Conservation (phyloP, 2,888 invertebrate genomes). For the Chydorus sphaericus region DNA sequence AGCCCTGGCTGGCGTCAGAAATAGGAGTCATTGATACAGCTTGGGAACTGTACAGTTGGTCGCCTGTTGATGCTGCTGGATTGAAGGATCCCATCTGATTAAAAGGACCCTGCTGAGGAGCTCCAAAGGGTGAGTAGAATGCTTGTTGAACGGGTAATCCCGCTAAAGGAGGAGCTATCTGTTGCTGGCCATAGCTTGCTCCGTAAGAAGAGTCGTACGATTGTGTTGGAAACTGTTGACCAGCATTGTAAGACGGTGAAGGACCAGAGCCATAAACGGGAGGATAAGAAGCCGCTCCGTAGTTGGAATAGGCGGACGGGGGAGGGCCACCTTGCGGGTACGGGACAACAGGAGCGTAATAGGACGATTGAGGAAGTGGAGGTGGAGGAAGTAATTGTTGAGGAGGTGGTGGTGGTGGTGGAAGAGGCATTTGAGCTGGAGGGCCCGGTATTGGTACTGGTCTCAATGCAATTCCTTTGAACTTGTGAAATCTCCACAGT, state of each 20-base stretch:
- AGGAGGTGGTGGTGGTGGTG: constrained; percentile 6
- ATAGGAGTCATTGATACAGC: not conserved
- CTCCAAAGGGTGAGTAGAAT: no score
- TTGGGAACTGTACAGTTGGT: not conserved
- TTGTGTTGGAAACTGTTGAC: no score
- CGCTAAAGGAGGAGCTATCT: no score
- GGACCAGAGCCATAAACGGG: not conserved
- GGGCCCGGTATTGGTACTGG: constrained; percentile 25
- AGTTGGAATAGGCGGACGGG: not conserved
- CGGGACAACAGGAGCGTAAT: not conserved
- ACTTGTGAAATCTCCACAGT: constrained; percentile 25
- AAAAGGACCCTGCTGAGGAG: no score
- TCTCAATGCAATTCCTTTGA: constrained; percentile 24
- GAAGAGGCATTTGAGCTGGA: constrained; percentile 1
- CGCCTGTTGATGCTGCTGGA: not conserved
- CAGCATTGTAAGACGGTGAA: not conserved
- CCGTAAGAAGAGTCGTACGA: no score
- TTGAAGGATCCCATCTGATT: no score
- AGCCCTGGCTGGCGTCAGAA: no score
- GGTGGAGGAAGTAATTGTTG: not conserved
- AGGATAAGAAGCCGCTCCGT: not conserved
- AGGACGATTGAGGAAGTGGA: not conserved
- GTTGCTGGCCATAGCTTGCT: no score
- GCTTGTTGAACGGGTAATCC: no score
- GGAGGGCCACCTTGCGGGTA: not conserved